Base-by-base conservation (phyloP, 2,888 invertebrate genomes). In the Erannis defoliaria region DNA sequence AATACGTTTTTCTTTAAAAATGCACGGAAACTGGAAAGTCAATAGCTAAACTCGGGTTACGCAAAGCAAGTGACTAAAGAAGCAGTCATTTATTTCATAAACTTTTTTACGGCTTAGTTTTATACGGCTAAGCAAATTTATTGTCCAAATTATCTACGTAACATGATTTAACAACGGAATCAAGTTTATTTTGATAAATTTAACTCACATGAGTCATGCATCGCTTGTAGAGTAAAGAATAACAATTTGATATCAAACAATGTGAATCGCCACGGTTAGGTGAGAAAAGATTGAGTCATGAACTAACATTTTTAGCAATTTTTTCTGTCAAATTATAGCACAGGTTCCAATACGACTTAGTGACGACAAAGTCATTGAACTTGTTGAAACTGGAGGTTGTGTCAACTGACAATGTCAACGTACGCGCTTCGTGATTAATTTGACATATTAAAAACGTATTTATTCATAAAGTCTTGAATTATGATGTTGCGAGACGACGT, bases 351-450 rank as follows among this genome's bases (percentile, higher is more conserved):
- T 58, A 42, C 8, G 26, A 26, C 26, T 1, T 5, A 26, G 26
- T 38, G 26, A 46, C 19, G 46, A 40, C 21, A 53, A 62, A 38
- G 70, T 48, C 69, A 66, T 63, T 66, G 71, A 74, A 69, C 71
- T 64, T 64, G 55, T 62, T 62, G 45, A 67, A 48, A 59, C 9
- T 56, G 43, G 21, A 62, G 51, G 42, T 54, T 59, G 64, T 66
- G 55, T 66, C 62, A 65, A 69, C 60, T 64, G 57, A 56, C 49
- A 62, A 59, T 53, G 67, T 66, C 69, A 66, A 67, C 55, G 65
- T 57, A 55, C 69, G 54, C 61, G 26, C 35, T 35, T 59, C 48
- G 12, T 54, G 51, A 60, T 62, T 54, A 60, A 58, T 67, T 59
- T 66, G 42, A 63, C 58, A 46, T 49, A 49, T 60, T 54, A 43